phyloP scores from a whole-genome alignment of 2,113 vertebrate genomes.

The Nycticorax nycticorax region DNA sequence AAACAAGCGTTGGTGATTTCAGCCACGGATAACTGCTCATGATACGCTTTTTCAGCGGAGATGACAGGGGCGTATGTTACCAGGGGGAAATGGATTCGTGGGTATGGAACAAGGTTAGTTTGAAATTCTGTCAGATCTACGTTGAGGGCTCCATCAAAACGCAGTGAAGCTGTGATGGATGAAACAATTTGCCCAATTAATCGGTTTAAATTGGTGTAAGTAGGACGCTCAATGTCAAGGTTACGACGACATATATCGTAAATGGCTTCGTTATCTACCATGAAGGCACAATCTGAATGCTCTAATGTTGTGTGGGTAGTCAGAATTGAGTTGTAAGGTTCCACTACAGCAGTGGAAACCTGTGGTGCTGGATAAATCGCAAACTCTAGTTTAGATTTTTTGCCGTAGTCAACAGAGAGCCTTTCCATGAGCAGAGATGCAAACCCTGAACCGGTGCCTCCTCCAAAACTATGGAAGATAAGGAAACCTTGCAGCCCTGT shows the following conservation, averaged over 20 bases:
- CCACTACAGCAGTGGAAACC: slow-evolving; percentile 74
- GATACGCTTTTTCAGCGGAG: slow-evolving; percentile 87
- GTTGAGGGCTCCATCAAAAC: slow-evolving; percentile 74
- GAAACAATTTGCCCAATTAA: slow-evolving; percentile 77
- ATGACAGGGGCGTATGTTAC: slow-evolving; percentile 85
- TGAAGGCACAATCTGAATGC: slow-evolving; percentile 78
- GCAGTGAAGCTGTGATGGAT: slow-evolving; percentile 73
- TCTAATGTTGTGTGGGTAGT: slow-evolving; percentile 87
- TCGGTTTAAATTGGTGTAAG: slow-evolving; percentile 73
- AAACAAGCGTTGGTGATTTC: slow-evolving; percentile 87
- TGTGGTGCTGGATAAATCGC: slow-evolving; percentile 72
- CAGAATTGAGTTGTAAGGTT: slow-evolving; percentile 77
- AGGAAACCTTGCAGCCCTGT: slow-evolving; percentile 73
- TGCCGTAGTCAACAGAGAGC: slow-evolving; percentile 73
- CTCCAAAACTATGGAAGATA: slow-evolving; percentile 74
- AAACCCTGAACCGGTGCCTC: slow-evolving; percentile 73
- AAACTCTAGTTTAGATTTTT: slow-evolving; percentile 73
- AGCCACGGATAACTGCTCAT: slow-evolving; percentile 87
- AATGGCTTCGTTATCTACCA: slow-evolving; percentile 75
- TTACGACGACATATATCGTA: slow-evolving; percentile 73
- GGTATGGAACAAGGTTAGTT: slow-evolving; percentile 83
- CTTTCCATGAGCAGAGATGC: slow-evolving; percentile 73
- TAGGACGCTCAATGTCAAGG: slow-evolving; percentile 72
- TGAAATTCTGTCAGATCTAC: slow-evolving; percentile 77
- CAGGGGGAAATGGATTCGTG: slow-evolving; percentile 87